A percentile compares a stretch with the other conserved stretches of the same genome.
phyloP scores from a whole-genome alignment of 2,888 invertebrate species.

The Drosophila acutilabella region DNA sequence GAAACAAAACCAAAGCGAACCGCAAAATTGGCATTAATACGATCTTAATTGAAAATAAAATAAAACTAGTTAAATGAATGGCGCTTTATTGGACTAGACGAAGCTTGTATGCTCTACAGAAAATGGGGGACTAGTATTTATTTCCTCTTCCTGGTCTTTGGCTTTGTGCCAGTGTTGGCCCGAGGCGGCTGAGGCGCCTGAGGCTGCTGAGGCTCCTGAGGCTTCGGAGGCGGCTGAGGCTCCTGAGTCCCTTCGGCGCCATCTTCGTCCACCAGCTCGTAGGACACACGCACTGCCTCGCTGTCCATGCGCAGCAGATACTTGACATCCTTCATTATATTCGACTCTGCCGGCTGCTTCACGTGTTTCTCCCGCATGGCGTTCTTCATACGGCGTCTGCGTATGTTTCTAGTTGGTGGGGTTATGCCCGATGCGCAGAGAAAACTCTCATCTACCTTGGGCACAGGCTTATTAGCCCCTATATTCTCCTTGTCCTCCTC shows the following conservation, averaged over 20 bases:
- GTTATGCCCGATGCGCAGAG: background rate
- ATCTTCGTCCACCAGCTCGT: background rate
- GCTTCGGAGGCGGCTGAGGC: too few species aligned
- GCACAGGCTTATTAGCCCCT: too few species aligned
- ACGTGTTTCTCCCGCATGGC: background rate
- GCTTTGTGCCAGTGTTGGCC: too few species aligned
- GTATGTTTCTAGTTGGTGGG: background rate
- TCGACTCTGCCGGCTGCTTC: background rate
- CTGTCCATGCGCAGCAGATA: constrained; percentile 1
- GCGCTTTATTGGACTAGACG: background rate
- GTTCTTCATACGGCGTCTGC: background rate
- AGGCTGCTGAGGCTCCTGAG: too few species aligned
- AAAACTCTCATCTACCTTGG: background rate
- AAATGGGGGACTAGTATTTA: too few species aligned
- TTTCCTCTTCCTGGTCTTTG: too few species aligned
- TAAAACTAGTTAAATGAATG: constrained; percentile 18
- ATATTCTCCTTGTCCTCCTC: background rate
- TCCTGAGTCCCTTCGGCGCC: background rate
- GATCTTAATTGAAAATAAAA: constrained; percentile 58
- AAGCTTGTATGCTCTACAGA: constrained; percentile 31
- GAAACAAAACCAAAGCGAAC: constrained; percentile 52
- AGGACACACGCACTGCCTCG: background rate
- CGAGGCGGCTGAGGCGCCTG: too few species aligned
- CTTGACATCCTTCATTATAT: background rate
- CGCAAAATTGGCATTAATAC: constrained; percentile 61